Percentiles rank a stretch among this genome's conserved stretches.
phyloP scores from a whole-genome alignment of 23 tunicate species.

The Ciona savignyi region DNA sequence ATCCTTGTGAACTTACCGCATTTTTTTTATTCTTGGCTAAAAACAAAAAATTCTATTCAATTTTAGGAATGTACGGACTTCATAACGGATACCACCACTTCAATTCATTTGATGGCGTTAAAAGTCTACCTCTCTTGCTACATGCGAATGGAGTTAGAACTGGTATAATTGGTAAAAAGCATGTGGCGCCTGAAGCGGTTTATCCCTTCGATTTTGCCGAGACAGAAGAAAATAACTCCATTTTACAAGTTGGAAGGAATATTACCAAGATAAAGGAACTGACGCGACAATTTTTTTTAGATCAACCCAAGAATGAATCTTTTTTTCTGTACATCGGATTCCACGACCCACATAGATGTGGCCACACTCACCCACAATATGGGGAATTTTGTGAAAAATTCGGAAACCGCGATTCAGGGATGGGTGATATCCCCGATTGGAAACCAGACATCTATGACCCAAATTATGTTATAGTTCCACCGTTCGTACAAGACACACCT shows the following conservation, averaged over 20 bases:
- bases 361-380: too few relatives aligned
- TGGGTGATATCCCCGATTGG: constrained; percentile 90
- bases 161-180: constrained; percentile 87
- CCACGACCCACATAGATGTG: constrained; percentile 93
- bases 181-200: constrained; percentile 75
- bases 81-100: constrained; percentile 80
- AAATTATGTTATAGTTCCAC: constrained; percentile 54
- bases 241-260: constrained; percentile 79
- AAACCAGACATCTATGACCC: constrained; percentile 51
- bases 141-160: constrained; percentile 30
- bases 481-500: constrained; percentile 79
- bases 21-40: too few relatives aligned
- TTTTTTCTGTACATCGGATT: constrained; percentile 77
- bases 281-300: too few relatives aligned
- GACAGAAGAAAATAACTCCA: constrained; percentile 74
- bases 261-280: constrained; percentile 68
- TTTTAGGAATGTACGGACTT: too few relatives aligned
- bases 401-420: constrained; percentile 78
- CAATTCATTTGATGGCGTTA: constrained; percentile 65
- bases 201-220: too few relatives aligned
- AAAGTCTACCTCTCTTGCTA: constrained; percentile 52
- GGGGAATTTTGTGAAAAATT: constrained; percentile 92
- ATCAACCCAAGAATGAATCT: too few relatives aligned
- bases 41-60: too few relatives aligned
- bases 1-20: too few relatives aligned